Percentiles rank a stretch among this genome's conserved stretches.
Evolutionary conservation across 2,888 invertebrate species (phyloP).

Genomic region (Stenurella melanura): DNA sequence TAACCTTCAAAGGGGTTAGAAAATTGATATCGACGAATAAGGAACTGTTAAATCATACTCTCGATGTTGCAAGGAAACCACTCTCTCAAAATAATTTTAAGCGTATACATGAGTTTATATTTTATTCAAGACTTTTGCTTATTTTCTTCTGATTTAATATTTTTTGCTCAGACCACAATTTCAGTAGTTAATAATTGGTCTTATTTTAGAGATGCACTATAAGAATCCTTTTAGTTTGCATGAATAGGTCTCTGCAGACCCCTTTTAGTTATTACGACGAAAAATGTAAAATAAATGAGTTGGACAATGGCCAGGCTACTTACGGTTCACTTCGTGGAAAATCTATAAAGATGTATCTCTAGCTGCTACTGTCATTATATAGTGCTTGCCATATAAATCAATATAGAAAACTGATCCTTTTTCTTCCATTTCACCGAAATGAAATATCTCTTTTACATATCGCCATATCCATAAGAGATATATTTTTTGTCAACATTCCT

Average conservation of each 20-base stretch:
- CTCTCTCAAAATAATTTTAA: no score
- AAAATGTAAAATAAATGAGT: constrained; percentile 69
- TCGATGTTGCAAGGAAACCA: no score
- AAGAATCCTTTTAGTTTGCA: constrained; percentile 18
- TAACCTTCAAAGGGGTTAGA: no score
- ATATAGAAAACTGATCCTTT: constrained; percentile 7
- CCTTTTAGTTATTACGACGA: constrained; percentile 39
- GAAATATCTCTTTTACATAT: constrained; percentile 6
- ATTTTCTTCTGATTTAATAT: no score
- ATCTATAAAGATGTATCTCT: constrained; percentile 54
- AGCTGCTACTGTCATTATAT: constrained; percentile 50
- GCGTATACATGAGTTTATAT: no score
- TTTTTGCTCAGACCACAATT: neutral
- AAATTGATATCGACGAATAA: no score
- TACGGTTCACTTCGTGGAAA: constrained; percentile 66
- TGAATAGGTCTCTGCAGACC: constrained; percentile 20
- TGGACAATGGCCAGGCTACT: constrained; percentile 70
- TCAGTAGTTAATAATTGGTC: neutral
- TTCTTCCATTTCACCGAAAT: constrained; percentile 3
- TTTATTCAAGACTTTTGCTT: no score
- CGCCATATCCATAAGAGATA: neutral
- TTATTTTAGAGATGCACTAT: neutral
- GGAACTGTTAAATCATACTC: no score
- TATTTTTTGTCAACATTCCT: neutral
- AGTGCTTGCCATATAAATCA: constrained; percentile 31